Conservation (phyloP, 2,888 invertebrate species). For the Tachystola acroxantha region DNA sequence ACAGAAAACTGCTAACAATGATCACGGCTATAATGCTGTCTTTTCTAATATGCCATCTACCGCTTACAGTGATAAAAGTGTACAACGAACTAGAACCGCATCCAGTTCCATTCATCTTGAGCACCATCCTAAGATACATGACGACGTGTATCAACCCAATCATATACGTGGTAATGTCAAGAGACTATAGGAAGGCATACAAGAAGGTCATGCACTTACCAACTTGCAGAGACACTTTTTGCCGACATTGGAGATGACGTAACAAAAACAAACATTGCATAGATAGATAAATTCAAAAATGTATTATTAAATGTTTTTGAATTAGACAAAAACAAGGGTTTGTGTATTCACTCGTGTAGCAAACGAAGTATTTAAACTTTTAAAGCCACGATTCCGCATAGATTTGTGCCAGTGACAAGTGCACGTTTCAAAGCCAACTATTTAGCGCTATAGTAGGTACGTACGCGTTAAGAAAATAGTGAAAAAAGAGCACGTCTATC, state of each 20-base stretch:
- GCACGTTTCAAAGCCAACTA: too few species aligned
- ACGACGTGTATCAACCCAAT: slow-evolving; percentile 94
- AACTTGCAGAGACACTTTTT: slow-evolving; percentile 34
- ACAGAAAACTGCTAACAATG: slow-evolving; percentile 88
- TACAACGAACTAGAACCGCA: slow-evolving; percentile 79
- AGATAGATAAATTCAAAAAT: too few species aligned
- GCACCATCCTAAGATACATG: slow-evolving; percentile 89
- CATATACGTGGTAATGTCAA: slow-evolving; percentile 96
- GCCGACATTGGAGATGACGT: slow-evolving; percentile 6
- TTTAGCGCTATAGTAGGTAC: too few species aligned
- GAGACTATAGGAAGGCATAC: slow-evolving; percentile 93
- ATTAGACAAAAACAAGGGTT: too few species aligned
- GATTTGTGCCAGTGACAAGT: too few species aligned
- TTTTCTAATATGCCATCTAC: slow-evolving; percentile 93
- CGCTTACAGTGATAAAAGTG: slow-evolving; percentile 93
- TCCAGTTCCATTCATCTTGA: slow-evolving; percentile 85
- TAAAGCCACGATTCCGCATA: too few species aligned
- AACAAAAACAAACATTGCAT: not conserved
- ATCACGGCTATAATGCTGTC: slow-evolving; percentile 93
- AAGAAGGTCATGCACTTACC: slow-evolving; percentile 78
- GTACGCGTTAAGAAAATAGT: too few species aligned
- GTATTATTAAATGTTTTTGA: too few species aligned
- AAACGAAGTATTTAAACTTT: too few species aligned
- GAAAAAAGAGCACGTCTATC: too few species aligned
- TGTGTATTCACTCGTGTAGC: too few species aligned